Percentiles rank a stretch among this genome's conserved stretches.
Evolutionary conservation across 2,888 invertebrate species (phyloP).

Genomic region (Neoascia interrupta): DNA sequence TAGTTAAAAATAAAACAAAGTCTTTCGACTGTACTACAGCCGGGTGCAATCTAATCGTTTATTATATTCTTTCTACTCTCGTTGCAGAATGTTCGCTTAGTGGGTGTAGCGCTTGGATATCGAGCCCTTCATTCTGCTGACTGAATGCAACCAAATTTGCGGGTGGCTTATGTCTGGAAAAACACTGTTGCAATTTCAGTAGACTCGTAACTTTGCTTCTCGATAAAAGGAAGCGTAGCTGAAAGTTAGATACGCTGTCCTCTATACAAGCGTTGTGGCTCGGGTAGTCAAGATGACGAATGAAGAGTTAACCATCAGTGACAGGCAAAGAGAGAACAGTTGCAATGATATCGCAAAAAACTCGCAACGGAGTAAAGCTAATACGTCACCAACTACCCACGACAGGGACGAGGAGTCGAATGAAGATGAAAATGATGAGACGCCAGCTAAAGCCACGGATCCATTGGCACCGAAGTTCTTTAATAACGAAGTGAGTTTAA

Average conservation of each 20-base stretch:
- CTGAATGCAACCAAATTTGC: constrained; percentile 26
- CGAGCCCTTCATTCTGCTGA: background rate
- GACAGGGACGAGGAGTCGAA: constrained; percentile 74
- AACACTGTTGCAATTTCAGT: no score
- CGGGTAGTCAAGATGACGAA: constrained; percentile 68
- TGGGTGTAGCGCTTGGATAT: constrained; percentile 40
- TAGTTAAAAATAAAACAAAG: constrained; percentile 16
- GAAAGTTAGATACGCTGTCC: background rate
- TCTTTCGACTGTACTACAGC: background rate
- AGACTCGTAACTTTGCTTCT: no score
- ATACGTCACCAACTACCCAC: constrained; percentile 36
- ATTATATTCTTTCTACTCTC: constrained; percentile 30
- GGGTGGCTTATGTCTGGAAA: constrained; percentile 42
- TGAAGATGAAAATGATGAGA: constrained; percentile 76
- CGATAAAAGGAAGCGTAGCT: constrained; percentile 24
- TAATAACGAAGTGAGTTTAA: constrained; percentile 76
- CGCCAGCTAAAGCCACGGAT: constrained; percentile 78
- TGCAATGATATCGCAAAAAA: constrained; percentile 65
- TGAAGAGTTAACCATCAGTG: constrained; percentile 64
- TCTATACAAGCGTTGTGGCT: background rate
- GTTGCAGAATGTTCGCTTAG: constrained; percentile 54
- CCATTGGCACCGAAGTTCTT: constrained; percentile 77
- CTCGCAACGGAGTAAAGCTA: constrained; percentile 45
- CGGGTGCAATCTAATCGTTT: constrained; percentile 27
- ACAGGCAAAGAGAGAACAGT: constrained; percentile 40